Evolutionary conservation across 2,113 vertebrate species (phyloP).

Genomic region (Trichomycterus rosablanca): DNA sequence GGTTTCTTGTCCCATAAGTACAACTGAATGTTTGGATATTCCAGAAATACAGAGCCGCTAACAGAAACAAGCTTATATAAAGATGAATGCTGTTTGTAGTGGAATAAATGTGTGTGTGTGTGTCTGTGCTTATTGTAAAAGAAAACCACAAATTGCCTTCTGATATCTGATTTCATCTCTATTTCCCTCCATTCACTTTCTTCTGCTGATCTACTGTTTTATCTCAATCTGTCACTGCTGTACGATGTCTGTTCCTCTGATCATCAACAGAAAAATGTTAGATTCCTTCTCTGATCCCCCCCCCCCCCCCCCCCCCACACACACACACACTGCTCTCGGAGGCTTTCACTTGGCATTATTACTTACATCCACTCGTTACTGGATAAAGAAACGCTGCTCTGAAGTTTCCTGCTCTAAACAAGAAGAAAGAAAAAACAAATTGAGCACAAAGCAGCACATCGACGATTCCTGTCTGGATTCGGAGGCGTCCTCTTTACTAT

Average conservation of each 20-base stretch:
- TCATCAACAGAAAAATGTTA: slow-evolving; percentile 47
- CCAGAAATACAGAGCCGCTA: too few species aligned
- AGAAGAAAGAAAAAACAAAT: slow-evolving; percentile 56
- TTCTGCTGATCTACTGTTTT: slow-evolving; percentile 41
- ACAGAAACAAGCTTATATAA: too few species aligned
- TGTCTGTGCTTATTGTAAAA: slow-evolving; percentile 14
- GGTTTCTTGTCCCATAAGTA: too few species aligned
- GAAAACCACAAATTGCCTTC: slow-evolving; percentile 44
- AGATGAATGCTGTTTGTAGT: slow-evolving; percentile 14
- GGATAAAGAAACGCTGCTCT: slow-evolving; percentile 33
- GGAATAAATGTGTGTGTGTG: too few species aligned
- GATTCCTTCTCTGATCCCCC: slow-evolving; percentile 41
- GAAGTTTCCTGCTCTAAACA: slow-evolving; percentile 37
- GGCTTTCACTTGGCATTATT: not conserved
- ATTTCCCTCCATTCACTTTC: slow-evolving; percentile 20
- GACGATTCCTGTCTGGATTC: slow-evolving; percentile 71
- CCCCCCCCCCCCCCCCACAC: slow-evolving; percentile 29
- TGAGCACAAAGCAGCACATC: slow-evolving; percentile 64
- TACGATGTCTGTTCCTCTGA: slow-evolving; percentile 40
- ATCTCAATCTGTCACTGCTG: slow-evolving; percentile 47
- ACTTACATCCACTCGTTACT: not conserved
- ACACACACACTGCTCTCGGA: not conserved
- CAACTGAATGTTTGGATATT: too few species aligned
- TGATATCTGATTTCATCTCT: slow-evolving; percentile 52
- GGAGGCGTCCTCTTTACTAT: slow-evolving; percentile 67